Base-by-base conservation (phyloP, 2,888 invertebrate species). In the Eristalis intricaria region DNA sequence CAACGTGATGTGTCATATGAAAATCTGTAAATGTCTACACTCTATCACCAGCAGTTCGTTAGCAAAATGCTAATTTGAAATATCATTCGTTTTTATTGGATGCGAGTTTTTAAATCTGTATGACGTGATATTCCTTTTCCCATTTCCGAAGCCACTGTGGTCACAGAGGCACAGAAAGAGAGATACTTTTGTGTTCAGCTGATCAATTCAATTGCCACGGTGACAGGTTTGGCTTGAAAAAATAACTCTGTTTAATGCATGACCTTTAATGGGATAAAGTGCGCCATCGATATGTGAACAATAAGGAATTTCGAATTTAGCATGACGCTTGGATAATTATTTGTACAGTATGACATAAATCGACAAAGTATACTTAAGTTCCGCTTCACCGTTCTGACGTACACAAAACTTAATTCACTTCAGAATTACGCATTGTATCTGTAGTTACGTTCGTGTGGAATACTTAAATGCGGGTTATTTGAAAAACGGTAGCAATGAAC, bases 11-110 rank as follows among this genome's bases (percentile, higher is more conserved):
- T 32, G 15, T n/a, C 70, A 26, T 15, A 58, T 65, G 38, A 58
- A 2, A 32, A 15, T 38, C 23, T 26, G 7, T 38, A 35, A 23
- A 35, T 64, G 15, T 35, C 23, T 58, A 13, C 38, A 38, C 19
- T 23, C 38, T 58, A 38, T 65, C 38, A 22, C 40, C 40, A 60
- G 22, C 66, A 29, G 58, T 38, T 68, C 40, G 40, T 76, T 76
- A 66, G 23, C 66, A 40, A 43, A 61, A 61, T 77, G 61, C 35
- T 69, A 77, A 77, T 69, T 60, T 32, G 15, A 32, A 61, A 61
- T 43, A 2, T 43, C 43, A 32, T 40, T n/a, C n/a, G n/a, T n/a
- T n/a, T n/a, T 64, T 63, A 32, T 23, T 26, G 29, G 60, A 43
- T 43, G 56, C 15, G 19, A 65, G 4, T 69, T 58, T 56, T 69